Evolutionary conservation across 2,113 vertebrate genomes (phyloP), one percentile per base, ranked within the genome.

Genomic region (Carassius gibelio): DNA sequence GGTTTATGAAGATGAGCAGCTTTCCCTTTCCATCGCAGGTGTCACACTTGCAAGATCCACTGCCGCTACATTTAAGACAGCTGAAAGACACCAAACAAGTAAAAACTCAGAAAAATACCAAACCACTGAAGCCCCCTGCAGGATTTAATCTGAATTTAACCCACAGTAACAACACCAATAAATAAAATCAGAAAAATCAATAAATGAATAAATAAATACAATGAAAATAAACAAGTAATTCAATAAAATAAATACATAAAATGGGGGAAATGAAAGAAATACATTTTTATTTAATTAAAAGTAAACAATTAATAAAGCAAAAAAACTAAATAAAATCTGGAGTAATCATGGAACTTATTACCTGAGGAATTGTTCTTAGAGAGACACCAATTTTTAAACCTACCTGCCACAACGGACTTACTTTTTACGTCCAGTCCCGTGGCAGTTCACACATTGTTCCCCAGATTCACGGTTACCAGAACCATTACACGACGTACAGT

Each of bases 401-500:
- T 30, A 30, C 30, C 1, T 19, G 1, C 23, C 8, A 10, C 5
- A 5, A 38, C 11, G 1, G 9, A 30, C 89, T 89, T 91, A 95
- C 95, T 92, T 94, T 19, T 91, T 90, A 26, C 91, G 84, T n/a
- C 94, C 95, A 66, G 88, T 86, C 6, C 95, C 94, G 0, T 0
- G 82, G 89, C 95, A 96, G 72, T 90, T 88, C 21, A 34, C 21
- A 82, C 95, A 96, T 19, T 57, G 87, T 1, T 90, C 50, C 64
- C 72, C 36, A 0, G 30, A 30, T 30, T 80, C 17, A 38, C 87
- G 88, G 21, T 14, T 84, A 71, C 95, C 92, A 45, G 90, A 92
- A 50, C 95, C 95, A 75, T 94, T 92, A 90, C 95, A 96, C n/a
- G 91, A 84, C 89, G 90, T 91, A 72, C 95, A 96, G 76, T 92